Conservation (phyloP, 2,113 vertebrate genomes). For the Xiphorhynchus elegans region DNA sequence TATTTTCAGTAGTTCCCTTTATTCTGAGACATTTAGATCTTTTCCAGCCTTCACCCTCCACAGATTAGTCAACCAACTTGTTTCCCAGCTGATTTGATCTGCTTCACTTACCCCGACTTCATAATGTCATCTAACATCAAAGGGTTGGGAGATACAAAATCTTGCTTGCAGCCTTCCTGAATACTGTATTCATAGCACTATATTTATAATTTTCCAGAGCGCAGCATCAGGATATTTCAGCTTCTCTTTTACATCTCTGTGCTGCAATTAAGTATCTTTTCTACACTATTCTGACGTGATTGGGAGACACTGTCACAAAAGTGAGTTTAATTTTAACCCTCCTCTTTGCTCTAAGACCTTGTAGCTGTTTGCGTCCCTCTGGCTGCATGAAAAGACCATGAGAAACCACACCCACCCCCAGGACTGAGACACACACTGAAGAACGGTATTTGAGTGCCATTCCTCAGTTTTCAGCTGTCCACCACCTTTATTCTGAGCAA, state of each 20-base stretch:
- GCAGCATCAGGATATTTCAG: not conserved
- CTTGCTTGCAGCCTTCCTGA: not conserved
- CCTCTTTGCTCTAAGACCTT: not conserved
- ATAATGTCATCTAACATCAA: not conserved
- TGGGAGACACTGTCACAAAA: not conserved
- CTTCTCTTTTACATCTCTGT: not conserved
- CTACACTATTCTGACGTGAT: not conserved
- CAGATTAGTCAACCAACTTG: conserved; percentile 29
- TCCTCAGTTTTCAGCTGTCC: not conserved
- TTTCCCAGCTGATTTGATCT: not conserved
- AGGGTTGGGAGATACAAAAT: not conserved
- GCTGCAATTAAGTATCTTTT: not conserved
- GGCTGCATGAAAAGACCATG: not conserved
- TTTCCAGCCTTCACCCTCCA: not conserved
- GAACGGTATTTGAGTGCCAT: not conserved
- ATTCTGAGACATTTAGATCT: not conserved
- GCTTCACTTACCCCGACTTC: not conserved
- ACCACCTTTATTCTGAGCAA: not conserved
- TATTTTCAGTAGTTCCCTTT: conserved; percentile 10
- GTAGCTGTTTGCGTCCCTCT: not conserved
- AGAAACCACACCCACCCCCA: fast-evolving
- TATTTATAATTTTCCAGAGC: not conserved
- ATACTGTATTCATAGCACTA: not conserved
- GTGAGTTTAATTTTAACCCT: not conserved
- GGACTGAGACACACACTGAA: not conserved